Conservation (phyloP, 2,797 vertebrate genomes). For the Chelmon rostratus region DNA sequence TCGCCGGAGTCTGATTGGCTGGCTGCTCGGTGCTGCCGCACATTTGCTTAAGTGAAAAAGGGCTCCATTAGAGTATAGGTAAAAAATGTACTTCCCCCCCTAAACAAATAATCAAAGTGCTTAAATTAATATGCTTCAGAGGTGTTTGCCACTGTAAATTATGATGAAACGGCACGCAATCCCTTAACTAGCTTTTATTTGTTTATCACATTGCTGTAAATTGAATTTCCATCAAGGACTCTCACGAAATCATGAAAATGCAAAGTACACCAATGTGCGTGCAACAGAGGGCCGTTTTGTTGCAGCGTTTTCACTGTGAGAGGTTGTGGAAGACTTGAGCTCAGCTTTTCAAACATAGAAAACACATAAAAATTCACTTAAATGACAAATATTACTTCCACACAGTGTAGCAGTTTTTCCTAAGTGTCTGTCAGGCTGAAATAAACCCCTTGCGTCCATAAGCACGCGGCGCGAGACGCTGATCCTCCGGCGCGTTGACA, state of each 20-base stretch:
- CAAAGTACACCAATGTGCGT: neutral
- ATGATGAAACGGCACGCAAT: conserved; percentile 66
- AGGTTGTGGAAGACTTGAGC: too few species aligned
- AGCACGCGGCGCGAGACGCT: conserved; percentile 24
- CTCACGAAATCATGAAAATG: conserved; percentile 1
- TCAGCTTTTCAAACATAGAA: too few species aligned
- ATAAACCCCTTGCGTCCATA: neutral
- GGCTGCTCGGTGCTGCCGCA: neutral
- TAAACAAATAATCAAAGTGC: conserved; percentile 51
- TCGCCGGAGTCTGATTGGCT: conserved; percentile 60
- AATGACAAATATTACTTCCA: too few species aligned
- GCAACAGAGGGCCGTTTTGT: neutral
- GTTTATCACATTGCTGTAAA: conserved; percentile 43
- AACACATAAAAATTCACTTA: too few species aligned
- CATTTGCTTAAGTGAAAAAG: conserved; percentile 21
- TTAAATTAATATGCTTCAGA: conserved; percentile 41
- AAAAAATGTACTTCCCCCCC: conserved; percentile 25
- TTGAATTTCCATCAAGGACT: conserved; percentile 50
- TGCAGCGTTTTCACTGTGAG: neutral
- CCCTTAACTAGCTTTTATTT: conserved; percentile 37
- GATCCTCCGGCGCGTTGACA: conserved; percentile 46
- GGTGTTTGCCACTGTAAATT: conserved; percentile 42
- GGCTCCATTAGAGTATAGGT: conserved; percentile 44
- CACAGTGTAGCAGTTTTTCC: too few species aligned
- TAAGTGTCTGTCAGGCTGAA: conserved; percentile 1